These are phyloP conservation scores for Notospermus geniculatus DNA, from an alignment of 1,140 invertebrate species.

Conservation along the genomic window DNA sequence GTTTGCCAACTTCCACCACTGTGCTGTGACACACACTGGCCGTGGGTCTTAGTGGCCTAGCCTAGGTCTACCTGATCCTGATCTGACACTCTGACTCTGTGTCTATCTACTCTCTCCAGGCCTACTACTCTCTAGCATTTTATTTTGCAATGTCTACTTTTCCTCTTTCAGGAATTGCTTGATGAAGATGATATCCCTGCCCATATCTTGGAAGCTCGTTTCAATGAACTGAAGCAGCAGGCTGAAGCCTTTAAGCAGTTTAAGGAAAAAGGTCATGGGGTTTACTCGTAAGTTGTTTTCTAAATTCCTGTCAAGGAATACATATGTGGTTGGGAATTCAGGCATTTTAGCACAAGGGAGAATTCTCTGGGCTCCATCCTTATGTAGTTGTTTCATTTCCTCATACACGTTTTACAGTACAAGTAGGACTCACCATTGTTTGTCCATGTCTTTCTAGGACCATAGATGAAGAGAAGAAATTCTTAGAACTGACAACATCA, in stretches of 20 bases:
- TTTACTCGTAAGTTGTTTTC: conserved; percentile 37
- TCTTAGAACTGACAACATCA: conserved; percentile 49
- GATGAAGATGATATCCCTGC: conserved; percentile 51
- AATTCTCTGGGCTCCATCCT: neutral
- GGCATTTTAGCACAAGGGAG: too few relatives aligned
- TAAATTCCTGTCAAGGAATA: neutral
- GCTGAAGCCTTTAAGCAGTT: conserved; percentile 34
- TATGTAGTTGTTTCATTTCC: too few relatives aligned
- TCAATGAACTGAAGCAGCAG: conserved; percentile 41
- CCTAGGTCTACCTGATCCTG: too few relatives aligned
- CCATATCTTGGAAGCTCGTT: conserved; percentile 46
- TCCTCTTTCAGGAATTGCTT: conserved; percentile 37
- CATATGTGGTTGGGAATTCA: neutral
- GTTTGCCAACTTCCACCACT: too few relatives aligned
- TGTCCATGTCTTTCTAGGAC: conserved; percentile 31
- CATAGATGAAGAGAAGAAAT: conserved; percentile 44
- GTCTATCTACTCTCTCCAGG: neutral
- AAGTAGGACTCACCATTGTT: neutral
- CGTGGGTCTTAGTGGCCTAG: too few relatives aligned
- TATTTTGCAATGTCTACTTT: neutral
- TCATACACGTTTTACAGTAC: conserved; percentile 11
- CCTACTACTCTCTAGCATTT: neutral
- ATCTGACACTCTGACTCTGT: neutral
- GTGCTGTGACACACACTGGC: too few relatives aligned
- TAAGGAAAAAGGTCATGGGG: conserved; percentile 42